Evolutionary conservation across 2,797 vertebrate species (phyloP), one percentile per base, ranked within the genome.

Genomic region (Martes flavigula): DNA sequence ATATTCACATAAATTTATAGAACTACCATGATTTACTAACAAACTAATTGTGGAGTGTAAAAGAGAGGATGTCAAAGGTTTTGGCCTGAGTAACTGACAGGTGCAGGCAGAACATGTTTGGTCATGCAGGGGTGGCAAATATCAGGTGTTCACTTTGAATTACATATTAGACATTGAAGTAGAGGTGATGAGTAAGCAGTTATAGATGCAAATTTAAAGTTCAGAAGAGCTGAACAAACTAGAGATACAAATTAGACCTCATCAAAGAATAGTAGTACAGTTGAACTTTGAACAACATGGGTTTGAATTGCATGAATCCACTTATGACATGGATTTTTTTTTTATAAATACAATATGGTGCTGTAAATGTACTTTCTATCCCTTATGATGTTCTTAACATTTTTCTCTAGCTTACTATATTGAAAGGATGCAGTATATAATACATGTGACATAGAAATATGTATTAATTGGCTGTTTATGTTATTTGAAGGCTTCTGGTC

Each of bases 91-190:
- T 68, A 7, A 75, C 11, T 40, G 73, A 43, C 17, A 72, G 32
- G 48, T 40, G 20, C 43, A 56, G 32, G 78, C 15, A 38, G 9
- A 21, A 0, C 40, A 18, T 9, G 2, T n/a, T 35, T 56, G 2
- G 15, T 23, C 4, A 0, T 7, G 13, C 14, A 70, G 9, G 3
- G 13, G 14, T 27, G 1, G 58, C 23, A 60, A 43, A 62, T 25
- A 79, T 2, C 30, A 43, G 27, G 15, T 15, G 14, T 51, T 93
- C 51, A 5, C 12, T 77, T 30, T 77, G 51, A 84, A 85, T 70
- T 43, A 60, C n/a, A 23, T 21, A n/a, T 11, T 60, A 46, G 64
- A 12, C 20, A 38, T 38, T 64, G 0, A 30, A 43, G 30, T 35
- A 90, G 56, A 64, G 11, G 5, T 12, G 32, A 56, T 6, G 4